These are phyloP conservation scores for Andrena trimmerana DNA, from an alignment of 2,888 invertebrate species.

Conservation along the genomic window DNA sequence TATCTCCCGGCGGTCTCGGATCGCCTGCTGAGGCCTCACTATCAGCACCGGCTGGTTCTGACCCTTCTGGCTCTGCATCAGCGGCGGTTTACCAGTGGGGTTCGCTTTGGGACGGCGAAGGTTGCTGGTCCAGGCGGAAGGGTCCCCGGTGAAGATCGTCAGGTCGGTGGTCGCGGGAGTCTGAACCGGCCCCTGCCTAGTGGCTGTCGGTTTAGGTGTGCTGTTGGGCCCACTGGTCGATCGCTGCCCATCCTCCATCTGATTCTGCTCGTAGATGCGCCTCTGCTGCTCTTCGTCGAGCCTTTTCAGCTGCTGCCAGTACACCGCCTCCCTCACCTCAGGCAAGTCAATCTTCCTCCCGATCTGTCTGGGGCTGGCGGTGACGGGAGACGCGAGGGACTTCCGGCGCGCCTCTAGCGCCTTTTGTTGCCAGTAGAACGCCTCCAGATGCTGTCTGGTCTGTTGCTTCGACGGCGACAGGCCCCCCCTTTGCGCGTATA, in stretches of 20 bases:
- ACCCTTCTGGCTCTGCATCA: slow-evolving; percentile 77
- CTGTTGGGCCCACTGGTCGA: not conserved
- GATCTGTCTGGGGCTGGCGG: slow-evolving; percentile 43
- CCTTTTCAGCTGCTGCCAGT: slow-evolving; percentile 90
- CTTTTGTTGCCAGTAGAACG: slow-evolving; percentile 83
- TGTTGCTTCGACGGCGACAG: slow-evolving; percentile 79
- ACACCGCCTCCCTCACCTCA: slow-evolving; percentile 87
- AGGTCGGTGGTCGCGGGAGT: slow-evolving; percentile 1
- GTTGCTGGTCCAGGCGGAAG: slow-evolving; percentile 67
- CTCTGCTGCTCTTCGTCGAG: slow-evolving; percentile 87
- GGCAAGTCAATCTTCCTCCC: slow-evolving; percentile 74
- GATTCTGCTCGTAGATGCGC: slow-evolving; percentile 78
- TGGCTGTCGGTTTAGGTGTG: not conserved
- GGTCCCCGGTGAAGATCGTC: not conserved
- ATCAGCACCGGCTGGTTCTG: slow-evolving; percentile 81
- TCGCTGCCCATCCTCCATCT: slow-evolving; percentile 50
- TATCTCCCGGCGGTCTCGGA: slow-evolving; percentile 71
- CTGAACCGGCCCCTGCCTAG: not conserved
- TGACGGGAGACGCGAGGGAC: slow-evolving; percentile 58
- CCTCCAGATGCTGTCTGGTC: slow-evolving; percentile 81
- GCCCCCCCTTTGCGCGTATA: slow-evolving; percentile 52
- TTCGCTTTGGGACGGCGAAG: slow-evolving; percentile 59
- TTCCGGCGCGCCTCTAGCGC: slow-evolving; percentile 79
- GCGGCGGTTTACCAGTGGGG: slow-evolving; percentile 76
- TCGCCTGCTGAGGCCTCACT: slow-evolving; percentile 80